phyloP scores from a whole-genome alignment of 2,888 invertebrate species.

The Chrysomela aeneicollis region DNA sequence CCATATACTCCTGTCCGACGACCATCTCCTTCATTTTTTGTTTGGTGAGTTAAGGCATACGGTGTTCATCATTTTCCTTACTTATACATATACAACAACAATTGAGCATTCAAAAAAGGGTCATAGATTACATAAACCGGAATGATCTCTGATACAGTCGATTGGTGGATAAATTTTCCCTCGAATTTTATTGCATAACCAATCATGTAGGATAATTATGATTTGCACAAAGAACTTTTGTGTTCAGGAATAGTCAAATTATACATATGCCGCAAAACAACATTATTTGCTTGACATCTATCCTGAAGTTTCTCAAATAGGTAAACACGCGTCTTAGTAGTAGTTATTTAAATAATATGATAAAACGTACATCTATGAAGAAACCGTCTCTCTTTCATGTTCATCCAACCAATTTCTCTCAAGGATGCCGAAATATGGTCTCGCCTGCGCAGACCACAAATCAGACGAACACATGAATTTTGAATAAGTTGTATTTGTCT shows the following conservation, averaged over 20 bases:
- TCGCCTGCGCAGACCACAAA: background rate
- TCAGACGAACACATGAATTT: background rate
- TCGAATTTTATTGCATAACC: too few relatives aligned
- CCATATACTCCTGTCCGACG: too few relatives aligned
- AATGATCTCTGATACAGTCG: too few relatives aligned
- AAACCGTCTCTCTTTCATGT: background rate
- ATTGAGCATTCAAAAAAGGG: too few relatives aligned
- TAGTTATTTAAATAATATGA: background rate
- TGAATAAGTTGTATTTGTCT: background rate
- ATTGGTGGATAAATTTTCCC: too few relatives aligned
- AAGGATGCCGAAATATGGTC: background rate
- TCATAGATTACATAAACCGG: too few relatives aligned
- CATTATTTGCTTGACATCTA: background rate
- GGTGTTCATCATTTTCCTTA: too few relatives aligned
- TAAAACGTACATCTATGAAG: background rate
- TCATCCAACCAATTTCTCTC: background rate
- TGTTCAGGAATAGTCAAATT: background rate
- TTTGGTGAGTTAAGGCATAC: too few relatives aligned
- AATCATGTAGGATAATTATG: too few relatives aligned
- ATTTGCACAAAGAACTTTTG: background rate
- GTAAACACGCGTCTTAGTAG: background rate
- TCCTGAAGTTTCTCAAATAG: background rate
- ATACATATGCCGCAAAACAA: background rate
- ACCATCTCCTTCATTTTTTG: too few relatives aligned
- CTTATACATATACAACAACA: too few relatives aligned